These are phyloP conservation scores for Ophthalmolycus amberensis DNA, from an alignment of 2,113 vertebrate genomes.

Conservation along the genomic window DNA sequence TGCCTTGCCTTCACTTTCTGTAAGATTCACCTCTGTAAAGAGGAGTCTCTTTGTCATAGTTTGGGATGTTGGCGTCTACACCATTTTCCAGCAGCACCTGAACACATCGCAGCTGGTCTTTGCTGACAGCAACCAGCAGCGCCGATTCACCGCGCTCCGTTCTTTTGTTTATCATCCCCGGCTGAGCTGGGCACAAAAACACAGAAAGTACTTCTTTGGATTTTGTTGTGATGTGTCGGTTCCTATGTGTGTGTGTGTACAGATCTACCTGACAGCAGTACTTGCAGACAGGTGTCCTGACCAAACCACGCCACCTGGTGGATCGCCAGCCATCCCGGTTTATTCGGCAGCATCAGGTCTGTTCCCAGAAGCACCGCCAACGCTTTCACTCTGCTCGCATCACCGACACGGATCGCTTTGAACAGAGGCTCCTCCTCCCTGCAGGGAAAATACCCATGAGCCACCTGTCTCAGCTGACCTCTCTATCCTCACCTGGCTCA, in stretches of 20 bases:
- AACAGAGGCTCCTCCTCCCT: constrained; percentile 80
- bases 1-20: no score
- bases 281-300: constrained; percentile 85
- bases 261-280: constrained; percentile 86
- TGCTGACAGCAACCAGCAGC: constrained; percentile 85
- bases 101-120: constrained; percentile 82
- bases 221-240: not conserved
- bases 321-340: constrained; percentile 90
- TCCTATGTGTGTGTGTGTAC: not conserved
- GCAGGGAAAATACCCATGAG: constrained; percentile 17
- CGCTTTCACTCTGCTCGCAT: constrained; percentile 74
- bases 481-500: no score
- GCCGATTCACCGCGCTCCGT: constrained; percentile 88
- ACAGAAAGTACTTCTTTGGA: not conserved
- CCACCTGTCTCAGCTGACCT: not conserved
- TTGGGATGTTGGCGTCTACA: constrained; percentile 88
- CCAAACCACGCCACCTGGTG: constrained; percentile 92
- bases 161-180: constrained; percentile 86
- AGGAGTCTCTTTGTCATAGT: constrained; percentile 88
- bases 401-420: constrained; percentile 72
- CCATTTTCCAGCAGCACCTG: constrained; percentile 86
- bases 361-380: constrained; percentile 80
- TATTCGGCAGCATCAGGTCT: constrained; percentile 85
- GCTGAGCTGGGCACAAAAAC: constrained; percentile 82
- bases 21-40: constrained; percentile 86